These are phyloP conservation scores for Leucopsar rothschildi DNA, from an alignment of 2,113 vertebrate genomes.

Conservation along the genomic window DNA sequence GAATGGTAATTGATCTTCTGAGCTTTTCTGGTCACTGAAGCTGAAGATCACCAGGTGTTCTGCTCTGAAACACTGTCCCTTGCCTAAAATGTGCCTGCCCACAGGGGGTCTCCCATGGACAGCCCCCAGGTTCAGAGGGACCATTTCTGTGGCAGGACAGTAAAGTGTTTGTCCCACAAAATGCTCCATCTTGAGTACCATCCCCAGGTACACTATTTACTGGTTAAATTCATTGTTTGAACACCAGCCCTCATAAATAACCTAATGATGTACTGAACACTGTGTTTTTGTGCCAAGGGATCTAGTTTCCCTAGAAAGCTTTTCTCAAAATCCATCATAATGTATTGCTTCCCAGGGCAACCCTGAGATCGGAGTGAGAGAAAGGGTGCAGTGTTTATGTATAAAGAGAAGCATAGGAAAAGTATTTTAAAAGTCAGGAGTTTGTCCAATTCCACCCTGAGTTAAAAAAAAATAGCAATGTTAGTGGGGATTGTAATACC, in stretches of 20 bases:
- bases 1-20: neutral
- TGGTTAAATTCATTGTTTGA: neutral
- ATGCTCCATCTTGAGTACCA: neutral
- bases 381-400: neutral
- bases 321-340: neutral
- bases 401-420: neutral
- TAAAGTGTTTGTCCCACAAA: neutral
- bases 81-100: neutral
- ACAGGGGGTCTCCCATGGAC: fast-evolving
- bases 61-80: neutral
- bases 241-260: neutral
- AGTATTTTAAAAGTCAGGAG: neutral
- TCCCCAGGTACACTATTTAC: neutral
- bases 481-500: neutral
- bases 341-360: neutral
- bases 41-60: neutral
- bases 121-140: neutral
- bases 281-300: neutral
- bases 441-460: fast-evolving
- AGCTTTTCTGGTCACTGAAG: neutral
- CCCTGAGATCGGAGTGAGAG: neutral
- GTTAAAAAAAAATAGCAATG: neutral
- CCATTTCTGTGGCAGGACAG: neutral
- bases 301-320: neutral
- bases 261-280: neutral